Evolutionary conservation across 2,113 vertebrate genomes (phyloP).

Genomic region (Tragelaphus strepsiceros): DNA sequence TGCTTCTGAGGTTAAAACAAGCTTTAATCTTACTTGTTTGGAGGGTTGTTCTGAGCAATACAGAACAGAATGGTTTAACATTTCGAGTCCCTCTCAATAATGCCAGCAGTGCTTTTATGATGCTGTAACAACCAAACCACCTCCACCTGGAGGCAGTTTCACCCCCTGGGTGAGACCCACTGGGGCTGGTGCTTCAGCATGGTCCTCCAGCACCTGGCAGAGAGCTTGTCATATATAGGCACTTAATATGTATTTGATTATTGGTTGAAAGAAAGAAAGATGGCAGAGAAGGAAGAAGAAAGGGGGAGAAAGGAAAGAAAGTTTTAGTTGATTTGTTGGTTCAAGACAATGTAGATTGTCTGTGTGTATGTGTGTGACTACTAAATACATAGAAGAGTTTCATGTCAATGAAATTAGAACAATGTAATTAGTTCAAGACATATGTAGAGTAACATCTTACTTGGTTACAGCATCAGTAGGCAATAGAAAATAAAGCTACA

Average conservation of each 20-base stretch:
- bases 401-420: not conserved
- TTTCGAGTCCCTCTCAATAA: not conserved
- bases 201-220: not conserved
- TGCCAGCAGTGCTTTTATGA: too few species aligned
- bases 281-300: not conserved
- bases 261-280: not conserved
- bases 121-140: not conserved
- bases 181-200: not conserved
- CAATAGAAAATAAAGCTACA: not conserved
- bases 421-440: not conserved
- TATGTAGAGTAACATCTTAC: not conserved
- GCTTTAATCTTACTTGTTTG: not conserved
- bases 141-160: not conserved
- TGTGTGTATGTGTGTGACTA: not conserved
- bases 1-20: not conserved
- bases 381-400: not conserved
- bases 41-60: not conserved
- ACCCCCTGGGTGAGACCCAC: not conserved
- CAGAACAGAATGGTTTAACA: not conserved
- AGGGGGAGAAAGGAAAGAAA: not conserved
- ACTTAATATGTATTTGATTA: not conserved
- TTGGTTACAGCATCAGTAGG: not conserved
- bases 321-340: not conserved
- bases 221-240: not conserved
- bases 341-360: too few species aligned